Evolutionary conservation across 1,140 invertebrate species (phyloP).

Genomic region (Nylanderia fulva): DNA sequence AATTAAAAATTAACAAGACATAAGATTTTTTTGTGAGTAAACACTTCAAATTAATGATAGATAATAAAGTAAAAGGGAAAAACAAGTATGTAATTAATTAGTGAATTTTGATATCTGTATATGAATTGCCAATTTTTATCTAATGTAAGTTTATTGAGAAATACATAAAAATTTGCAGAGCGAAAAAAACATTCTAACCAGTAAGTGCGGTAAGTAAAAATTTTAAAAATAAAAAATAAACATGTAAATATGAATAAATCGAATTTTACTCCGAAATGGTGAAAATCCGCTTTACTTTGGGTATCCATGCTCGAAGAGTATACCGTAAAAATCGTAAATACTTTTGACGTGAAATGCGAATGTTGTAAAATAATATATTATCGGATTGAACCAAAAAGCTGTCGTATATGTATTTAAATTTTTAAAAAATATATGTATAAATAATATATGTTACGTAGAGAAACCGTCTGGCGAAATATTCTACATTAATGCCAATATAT

Average conservation of each 20-base stretch:
- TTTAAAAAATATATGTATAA: constrained; percentile 28
- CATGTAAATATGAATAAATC: constrained; percentile 26
- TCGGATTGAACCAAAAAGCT: constrained; percentile 40
- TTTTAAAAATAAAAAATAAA: background rate
- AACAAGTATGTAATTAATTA: background rate
- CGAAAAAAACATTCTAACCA: background rate
- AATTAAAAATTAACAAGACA: constrained; percentile 29
- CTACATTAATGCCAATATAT: constrained; percentile 28
- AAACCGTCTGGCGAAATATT: constrained; percentile 43
- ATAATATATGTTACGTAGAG: constrained; percentile 44
- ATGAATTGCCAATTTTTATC: background rate
- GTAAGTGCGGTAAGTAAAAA: constrained; percentile 20
- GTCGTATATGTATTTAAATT: constrained; percentile 18
- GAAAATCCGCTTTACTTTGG: background rate
- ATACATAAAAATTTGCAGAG: background rate
- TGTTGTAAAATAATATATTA: constrained; percentile 56
- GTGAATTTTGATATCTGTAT: background rate
- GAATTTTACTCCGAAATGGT: constrained; percentile 6
- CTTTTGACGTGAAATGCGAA: constrained; percentile 40
- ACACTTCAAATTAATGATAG: background rate
- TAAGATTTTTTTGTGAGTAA: background rate
- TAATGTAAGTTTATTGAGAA: background rate
- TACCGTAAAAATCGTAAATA: constrained; percentile 48
- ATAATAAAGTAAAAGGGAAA: constrained; percentile 12
- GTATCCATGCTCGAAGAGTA: constrained; percentile 11